Percentiles rank a stretch among this genome's conserved stretches.
Evolutionary conservation across 2,797 vertebrate genomes (phyloP).

Genomic region (Sardinella longiceps): DNA sequence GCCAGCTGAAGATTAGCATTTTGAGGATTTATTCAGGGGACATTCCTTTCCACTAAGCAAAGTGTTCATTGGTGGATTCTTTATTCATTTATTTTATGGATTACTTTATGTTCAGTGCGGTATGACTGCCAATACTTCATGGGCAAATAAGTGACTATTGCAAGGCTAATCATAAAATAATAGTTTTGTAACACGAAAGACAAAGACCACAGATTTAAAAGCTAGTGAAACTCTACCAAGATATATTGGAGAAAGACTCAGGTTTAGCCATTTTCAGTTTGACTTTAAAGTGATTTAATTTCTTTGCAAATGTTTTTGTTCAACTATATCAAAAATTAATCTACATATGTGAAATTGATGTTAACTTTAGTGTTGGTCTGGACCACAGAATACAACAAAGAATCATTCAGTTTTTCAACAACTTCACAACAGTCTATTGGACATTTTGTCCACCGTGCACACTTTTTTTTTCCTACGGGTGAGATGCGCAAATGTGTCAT

Average conservation of each 20-base stretch:
- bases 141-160: not conserved
- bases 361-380: not conserved
- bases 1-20: not conserved
- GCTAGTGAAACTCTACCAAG: not conserved
- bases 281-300: not conserved
- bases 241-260: constrained; percentile 12
- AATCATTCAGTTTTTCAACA: not conserved
- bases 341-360: not conserved
- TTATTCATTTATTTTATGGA: not conserved
- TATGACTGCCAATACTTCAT: not conserved
- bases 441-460: not conserved
- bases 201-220: not conserved
- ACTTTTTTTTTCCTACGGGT: constrained; percentile 19
- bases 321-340: not conserved
- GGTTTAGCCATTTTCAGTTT: constrained; percentile 11
- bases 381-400: not conserved
- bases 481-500: not conserved
- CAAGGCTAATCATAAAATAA: not conserved
- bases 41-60: not conserved
- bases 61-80: not conserved
- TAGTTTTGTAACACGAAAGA: not conserved
- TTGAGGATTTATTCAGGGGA: constrained; percentile 14
- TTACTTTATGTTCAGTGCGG: not conserved
- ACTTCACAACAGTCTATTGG: not conserved
- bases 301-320: not conserved